Percentiles rank a stretch among this genome's conserved stretches.
These are phyloP conservation scores for Matsumurasca onukii DNA, from an alignment of 1,140 invertebrate species.

Conservation along the genomic window DNA sequence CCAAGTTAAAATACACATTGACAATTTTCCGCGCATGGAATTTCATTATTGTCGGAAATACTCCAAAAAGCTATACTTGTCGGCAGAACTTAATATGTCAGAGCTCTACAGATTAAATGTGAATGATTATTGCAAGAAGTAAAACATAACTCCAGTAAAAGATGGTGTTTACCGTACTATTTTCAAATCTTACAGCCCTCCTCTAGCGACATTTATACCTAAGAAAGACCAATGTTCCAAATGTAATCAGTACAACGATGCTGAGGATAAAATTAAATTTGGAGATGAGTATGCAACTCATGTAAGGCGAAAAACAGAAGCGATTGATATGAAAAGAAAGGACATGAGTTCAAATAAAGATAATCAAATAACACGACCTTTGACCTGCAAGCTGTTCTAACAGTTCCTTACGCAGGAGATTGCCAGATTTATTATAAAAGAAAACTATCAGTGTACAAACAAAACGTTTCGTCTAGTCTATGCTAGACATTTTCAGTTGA, in stretches of 20 bases:
- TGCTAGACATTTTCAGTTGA: too few species aligned
- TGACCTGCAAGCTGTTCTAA: slow-evolving; percentile 42
- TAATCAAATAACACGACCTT: slow-evolving; percentile 38
- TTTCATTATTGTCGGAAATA: slow-evolving; percentile 41
- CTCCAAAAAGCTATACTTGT: slow-evolving; percentile 37
- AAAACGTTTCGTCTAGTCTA: too few species aligned
- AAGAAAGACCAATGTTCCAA: slow-evolving; percentile 39
- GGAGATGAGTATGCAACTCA: slow-evolving; percentile 37
- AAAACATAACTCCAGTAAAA: slow-evolving; percentile 32
- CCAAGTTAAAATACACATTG: slow-evolving; percentile 37
- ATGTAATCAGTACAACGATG: slow-evolving; percentile 37
- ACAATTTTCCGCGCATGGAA: slow-evolving; percentile 38
- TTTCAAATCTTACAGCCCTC: slow-evolving; percentile 35
- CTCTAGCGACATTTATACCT: slow-evolving; percentile 11
- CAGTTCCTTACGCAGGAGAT: slow-evolving; percentile 37
- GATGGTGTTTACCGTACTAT: slow-evolving; percentile 36
- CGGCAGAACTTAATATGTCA: slow-evolving; percentile 35
- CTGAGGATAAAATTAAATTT: slow-evolving; percentile 36
- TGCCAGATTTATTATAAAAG: slow-evolving; percentile 41
- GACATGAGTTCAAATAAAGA: slow-evolving; percentile 38
- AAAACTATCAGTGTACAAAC: slow-evolving; percentile 42
- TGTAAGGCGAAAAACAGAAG: slow-evolving; percentile 37
- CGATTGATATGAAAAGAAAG: slow-evolving; percentile 35
- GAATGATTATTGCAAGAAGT: slow-evolving; percentile 33
- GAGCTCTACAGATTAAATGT: slow-evolving; percentile 39